Conservation (phyloP, 2,113 vertebrate species). For the Pachyramphus minor region DNA sequence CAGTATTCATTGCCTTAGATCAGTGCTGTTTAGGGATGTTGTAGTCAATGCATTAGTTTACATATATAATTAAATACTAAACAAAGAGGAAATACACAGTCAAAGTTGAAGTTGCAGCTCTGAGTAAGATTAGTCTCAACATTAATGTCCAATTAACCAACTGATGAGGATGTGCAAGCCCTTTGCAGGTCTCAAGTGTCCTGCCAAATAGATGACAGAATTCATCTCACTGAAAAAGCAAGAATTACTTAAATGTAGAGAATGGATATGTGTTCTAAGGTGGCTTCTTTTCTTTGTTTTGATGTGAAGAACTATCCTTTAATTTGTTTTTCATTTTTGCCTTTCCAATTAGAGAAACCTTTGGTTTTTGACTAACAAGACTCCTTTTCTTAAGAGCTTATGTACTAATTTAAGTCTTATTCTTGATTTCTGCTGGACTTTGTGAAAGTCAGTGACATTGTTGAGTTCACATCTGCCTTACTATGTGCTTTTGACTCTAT, state of each 20-base stretch:
- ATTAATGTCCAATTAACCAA: neutral
- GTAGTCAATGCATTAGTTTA: neutral
- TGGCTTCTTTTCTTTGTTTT: neutral
- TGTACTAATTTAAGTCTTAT: fast-evolving
- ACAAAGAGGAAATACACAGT: neutral
- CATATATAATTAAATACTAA: neutral
- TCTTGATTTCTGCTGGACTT: neutral
- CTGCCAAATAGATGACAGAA: neutral
- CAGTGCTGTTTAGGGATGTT: neutral
- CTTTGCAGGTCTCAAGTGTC: neutral
- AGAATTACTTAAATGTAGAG: neutral
- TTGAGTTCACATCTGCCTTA: neutral
- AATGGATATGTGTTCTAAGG: neutral
- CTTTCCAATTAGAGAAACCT: neutral
- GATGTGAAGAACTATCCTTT: neutral
- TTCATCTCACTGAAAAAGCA: neutral
- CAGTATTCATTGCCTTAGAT: neutral
- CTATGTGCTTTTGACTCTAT: neutral
- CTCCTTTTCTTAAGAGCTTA: neutral
- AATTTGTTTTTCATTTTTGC: neutral
- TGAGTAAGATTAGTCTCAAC: neutral
- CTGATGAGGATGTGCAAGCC: neutral
- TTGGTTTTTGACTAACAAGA: neutral
- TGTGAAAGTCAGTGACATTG: neutral
- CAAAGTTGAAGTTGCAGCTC: neutral